Percentiles rank a stretch among this genome's conserved stretches.
Conservation (phyloP, 1,140 invertebrate species). For the Philotrypesis tridentata region DNA sequence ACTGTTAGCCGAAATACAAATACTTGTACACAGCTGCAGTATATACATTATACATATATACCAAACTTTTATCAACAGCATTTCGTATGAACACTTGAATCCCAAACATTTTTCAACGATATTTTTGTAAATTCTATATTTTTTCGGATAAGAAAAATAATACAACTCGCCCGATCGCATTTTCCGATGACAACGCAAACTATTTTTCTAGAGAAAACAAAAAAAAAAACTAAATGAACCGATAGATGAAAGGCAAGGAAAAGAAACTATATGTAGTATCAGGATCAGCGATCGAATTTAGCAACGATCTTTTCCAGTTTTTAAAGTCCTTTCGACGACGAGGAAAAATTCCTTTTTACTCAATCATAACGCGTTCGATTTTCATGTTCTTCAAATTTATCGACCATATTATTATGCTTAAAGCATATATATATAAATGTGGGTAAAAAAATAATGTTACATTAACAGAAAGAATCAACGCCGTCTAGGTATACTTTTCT, state of each 20-base stretch:
- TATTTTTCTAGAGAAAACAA: conserved; percentile 46
- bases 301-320: conserved; percentile 28
- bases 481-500: neutral
- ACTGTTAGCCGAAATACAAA: neutral
- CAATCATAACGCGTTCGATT: conserved; percentile 29
- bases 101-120: neutral
- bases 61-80: neutral
- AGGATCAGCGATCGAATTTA: conserved; percentile 26
- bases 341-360: conserved; percentile 22
- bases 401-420: neutral
- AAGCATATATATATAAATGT: neutral
- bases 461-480: neutral
- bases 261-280: neutral
- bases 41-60: neutral
- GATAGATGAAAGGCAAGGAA: neutral
- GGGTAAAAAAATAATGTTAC: neutral
- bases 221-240: too few species aligned
- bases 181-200: neutral
- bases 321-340: neutral
- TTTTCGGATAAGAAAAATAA: neutral
- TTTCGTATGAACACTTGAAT: neutral
- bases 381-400: conserved; percentile 43
- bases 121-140: conserved; percentile 43
- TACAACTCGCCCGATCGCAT: neutral
- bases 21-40: neutral